Evolutionary conservation across 2,113 vertebrate species (phyloP).

Genomic region (Atrichornis clamosus): DNA sequence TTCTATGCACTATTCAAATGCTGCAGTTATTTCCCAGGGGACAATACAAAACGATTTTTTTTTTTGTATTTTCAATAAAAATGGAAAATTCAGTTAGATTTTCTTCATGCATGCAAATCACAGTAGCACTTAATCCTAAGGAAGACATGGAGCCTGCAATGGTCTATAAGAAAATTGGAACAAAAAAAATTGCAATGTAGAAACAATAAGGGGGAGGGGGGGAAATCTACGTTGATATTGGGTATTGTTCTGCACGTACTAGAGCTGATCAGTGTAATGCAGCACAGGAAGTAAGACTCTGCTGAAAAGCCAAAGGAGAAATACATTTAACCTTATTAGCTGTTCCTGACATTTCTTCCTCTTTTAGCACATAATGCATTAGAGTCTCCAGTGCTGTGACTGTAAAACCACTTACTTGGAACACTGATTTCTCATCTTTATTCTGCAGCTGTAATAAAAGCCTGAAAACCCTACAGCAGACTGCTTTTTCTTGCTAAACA

Average conservation of each 20-base stretch:
- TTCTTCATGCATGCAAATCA: constrained; percentile 32
- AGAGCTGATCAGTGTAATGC: background rate
- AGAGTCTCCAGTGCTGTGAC: background rate
- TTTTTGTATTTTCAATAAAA: constrained; percentile 25
- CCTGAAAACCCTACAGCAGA: constrained; percentile 38
- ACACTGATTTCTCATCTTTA: constrained; percentile 53
- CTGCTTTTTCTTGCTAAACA: constrained; percentile 44
- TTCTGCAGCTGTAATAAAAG: constrained; percentile 8
- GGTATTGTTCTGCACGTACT: background rate
- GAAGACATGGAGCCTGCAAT: background rate
- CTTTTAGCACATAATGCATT: background rate
- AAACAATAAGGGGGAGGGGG: background rate
- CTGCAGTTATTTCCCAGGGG: constrained; percentile 57
- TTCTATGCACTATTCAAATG: constrained; percentile 26
- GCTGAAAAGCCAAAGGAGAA: background rate
- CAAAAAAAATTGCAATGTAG: background rate
- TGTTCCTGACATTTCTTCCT: constrained; percentile 1
- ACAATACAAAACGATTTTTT: background rate
- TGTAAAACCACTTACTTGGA: constrained; percentile 39
- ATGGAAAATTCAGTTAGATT: constrained; percentile 37
- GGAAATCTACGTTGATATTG: background rate
- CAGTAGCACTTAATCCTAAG: background rate
- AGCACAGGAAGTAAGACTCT: background rate
- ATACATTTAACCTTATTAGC: background rate
- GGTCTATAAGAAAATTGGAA: background rate